Percentiles rank a stretch among this genome's conserved stretches.
phyloP scores from a whole-genome alignment of 2,888 invertebrate genomes.

The Carcina quercana region DNA sequence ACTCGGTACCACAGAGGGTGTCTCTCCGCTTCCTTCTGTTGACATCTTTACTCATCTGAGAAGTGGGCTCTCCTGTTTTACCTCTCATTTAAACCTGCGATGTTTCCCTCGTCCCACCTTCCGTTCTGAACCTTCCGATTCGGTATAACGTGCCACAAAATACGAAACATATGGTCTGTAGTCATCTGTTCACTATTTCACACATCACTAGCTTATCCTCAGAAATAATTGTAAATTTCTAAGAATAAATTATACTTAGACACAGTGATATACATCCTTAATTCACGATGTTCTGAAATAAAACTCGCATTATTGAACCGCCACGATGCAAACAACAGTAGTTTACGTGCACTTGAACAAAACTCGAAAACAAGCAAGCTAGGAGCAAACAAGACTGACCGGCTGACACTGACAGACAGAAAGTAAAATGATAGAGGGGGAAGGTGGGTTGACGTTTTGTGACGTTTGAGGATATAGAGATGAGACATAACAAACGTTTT shows the following conservation, averaged over 20 bases:
- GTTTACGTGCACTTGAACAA: constrained; percentile 33
- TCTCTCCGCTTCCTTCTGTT: constrained; percentile 78
- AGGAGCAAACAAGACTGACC: constrained; percentile 7
- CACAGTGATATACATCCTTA: constrained; percentile 24
- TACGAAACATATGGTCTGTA: constrained; percentile 66
- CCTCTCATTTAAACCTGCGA: constrained; percentile 60
- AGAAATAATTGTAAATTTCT: too few relatives aligned
- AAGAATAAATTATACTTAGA: too few relatives aligned
- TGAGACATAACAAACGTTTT: too few relatives aligned
- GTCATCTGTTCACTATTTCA: constrained; percentile 59
- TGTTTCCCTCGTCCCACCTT: constrained; percentile 30
- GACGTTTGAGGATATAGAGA: too few relatives aligned
- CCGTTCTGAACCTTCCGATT: constrained; percentile 30
- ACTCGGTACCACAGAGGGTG: constrained; percentile 63
- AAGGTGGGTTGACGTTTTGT: neutral
- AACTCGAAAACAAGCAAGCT: constrained; percentile 40
- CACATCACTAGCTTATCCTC: too few relatives aligned
- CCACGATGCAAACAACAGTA: constrained; percentile 42
- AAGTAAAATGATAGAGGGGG: neutral
- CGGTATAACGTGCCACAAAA: constrained; percentile 36
- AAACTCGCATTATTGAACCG: constrained; percentile 27
- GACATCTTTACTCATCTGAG: constrained; percentile 81
- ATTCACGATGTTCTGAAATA: constrained; percentile 19
- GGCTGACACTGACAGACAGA: constrained; percentile 14
- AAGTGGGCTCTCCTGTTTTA: constrained; percentile 44